Base-by-base conservation (phyloP, 2,113 vertebrate species). In the Alaudala cheleensis region DNA sequence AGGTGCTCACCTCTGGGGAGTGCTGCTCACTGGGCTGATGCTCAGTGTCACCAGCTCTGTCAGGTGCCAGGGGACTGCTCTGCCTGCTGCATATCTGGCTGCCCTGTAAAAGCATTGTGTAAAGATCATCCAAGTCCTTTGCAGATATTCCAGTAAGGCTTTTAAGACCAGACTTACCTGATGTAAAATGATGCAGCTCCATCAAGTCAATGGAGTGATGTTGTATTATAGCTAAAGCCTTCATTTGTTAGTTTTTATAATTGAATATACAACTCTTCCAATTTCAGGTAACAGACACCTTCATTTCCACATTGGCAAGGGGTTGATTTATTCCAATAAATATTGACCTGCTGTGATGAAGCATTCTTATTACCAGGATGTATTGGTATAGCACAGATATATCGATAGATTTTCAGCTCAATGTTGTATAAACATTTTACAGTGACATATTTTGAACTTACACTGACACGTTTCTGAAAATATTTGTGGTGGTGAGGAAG, bases 321-420 rank as follows among this genome's bases (percentile, higher is more conserved):
- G 74, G 73, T 67, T 95, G 97, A 97, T 96, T 96, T 97, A 96
- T 91, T 88, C 77, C 91, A 90, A 49, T 89, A 95, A 95, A 86
- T 96, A 96, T 74, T 86, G 96, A 95, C 92, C 86, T 67, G 72
- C 60, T 95, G 91, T 95, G 95, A 96, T 93, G 92, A 96, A 96
- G 87, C 80, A 39, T 91, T 95, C 92, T 84, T 95, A 95, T 95
- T 96, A 97, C 44, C 82, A 92, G 92, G 92, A 96, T 76, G 74
- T 70, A 94, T 91, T 96, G 92, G 88, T 86, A 94, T 49, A 91
- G 69, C 74, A 70, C 81, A 89, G 89, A 91, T 87, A 80, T 80
- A 95, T 89, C 0, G 73, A 89, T 79, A 58, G 90, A 92, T 95
- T 96, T 97, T 85, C 87, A 92, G 91, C 77, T 95, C 71, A 66